These are phyloP conservation scores for Mionectes macconnelli DNA, from an alignment of 2,113 vertebrate species.

Conservation along the genomic window DNA sequence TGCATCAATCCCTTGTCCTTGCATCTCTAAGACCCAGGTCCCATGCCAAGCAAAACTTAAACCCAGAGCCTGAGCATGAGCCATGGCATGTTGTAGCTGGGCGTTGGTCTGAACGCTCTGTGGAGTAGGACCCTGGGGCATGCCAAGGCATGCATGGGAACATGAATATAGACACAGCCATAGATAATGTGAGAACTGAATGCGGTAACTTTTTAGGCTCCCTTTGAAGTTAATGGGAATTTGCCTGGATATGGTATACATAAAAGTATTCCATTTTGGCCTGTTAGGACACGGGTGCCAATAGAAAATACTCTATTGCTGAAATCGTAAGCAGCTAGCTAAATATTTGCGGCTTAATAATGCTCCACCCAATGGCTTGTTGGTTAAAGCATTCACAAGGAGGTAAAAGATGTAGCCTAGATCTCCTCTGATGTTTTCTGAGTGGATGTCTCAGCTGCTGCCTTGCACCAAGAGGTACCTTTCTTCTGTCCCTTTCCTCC, in stretches of 20 bases:
- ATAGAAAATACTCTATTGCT: background rate
- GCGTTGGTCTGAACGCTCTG: background rate
- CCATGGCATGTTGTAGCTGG: background rate
- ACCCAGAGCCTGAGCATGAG: background rate
- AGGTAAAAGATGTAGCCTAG: background rate
- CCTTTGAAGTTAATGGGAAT: constrained; percentile 54
- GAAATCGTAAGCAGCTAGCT: constrained; percentile 7
- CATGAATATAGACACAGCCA: background rate
- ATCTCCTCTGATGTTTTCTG: background rate
- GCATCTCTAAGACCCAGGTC: background rate
- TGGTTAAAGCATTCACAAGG: background rate
- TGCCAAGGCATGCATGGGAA: background rate
- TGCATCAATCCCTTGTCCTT: background rate
- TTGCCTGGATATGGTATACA: background rate
- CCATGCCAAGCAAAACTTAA: background rate
- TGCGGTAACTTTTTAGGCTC: background rate
- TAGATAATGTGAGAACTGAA: background rate
- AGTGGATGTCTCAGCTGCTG: background rate
- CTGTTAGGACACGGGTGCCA: constrained; percentile 33
- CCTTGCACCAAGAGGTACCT: background rate
- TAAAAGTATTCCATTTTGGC: background rate
- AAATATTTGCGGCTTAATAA: constrained; percentile 3
- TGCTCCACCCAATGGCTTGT: background rate
- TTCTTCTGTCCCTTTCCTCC: background rate
- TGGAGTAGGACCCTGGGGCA: background rate